Percentiles rank a stretch among this genome's conserved stretches.
These are phyloP conservation scores for Chironomus tepperi DNA, from an alignment of 1,140 invertebrate species.

Conservation along the genomic window DNA sequence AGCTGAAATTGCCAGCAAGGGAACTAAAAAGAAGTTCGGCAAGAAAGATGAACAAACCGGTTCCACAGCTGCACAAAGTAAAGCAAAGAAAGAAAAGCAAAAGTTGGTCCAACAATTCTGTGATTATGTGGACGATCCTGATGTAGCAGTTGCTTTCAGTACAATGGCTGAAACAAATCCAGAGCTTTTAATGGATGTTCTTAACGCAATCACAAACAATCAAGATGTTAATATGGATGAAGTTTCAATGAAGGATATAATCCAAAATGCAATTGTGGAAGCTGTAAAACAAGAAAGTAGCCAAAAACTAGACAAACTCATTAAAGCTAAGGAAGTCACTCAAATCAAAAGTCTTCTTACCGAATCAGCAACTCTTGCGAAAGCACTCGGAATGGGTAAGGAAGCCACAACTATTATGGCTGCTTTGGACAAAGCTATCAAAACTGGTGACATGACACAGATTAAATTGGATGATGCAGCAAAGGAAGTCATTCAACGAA, in stretches of 20 bases:
- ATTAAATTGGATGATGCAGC: neutral
- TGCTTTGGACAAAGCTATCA: neutral
- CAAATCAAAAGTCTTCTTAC: neutral
- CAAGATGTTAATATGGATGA: slow-evolving; percentile 31
- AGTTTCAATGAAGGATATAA: slow-evolving; percentile 30
- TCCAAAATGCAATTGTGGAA: slow-evolving; percentile 31
- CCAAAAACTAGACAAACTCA: slow-evolving; percentile 25
- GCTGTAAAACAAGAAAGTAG: slow-evolving; percentile 30
- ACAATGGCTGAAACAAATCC: slow-evolving; percentile 36
- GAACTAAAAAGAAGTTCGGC: too few relatives aligned
- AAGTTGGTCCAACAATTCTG: neutral
- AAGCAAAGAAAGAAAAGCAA: too few relatives aligned
- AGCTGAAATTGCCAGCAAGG: too few relatives aligned
- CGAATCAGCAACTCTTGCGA: slow-evolving; percentile 16
- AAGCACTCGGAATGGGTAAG: slow-evolving; percentile 10
- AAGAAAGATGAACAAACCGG: too few relatives aligned
- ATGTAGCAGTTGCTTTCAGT: slow-evolving; percentile 28
- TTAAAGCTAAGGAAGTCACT: neutral
- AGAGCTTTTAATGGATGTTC: slow-evolving; percentile 33
- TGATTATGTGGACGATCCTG: neutral
- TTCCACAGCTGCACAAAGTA: too few relatives aligned
- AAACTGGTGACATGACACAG: neutral
- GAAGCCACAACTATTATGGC: neutral
- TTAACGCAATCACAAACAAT: slow-evolving; percentile 28
- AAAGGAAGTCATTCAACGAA: slow-evolving; percentile 38